Conservation (phyloP, 2,113 vertebrate genomes). For the Plecotus auritus region DNA sequence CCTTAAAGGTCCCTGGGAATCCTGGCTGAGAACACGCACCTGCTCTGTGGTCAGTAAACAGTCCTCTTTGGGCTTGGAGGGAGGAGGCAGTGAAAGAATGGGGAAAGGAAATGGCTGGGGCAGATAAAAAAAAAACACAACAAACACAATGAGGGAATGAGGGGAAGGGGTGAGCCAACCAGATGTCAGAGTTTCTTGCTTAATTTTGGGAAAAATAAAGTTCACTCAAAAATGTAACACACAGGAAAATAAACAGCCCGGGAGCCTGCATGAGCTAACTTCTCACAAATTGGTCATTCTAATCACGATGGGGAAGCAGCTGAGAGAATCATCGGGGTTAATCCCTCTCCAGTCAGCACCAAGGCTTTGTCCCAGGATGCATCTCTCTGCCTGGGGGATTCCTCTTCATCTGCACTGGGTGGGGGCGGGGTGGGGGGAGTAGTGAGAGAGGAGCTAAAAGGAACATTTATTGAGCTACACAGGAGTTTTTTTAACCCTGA, state of each 20-base stretch:
- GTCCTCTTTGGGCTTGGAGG: not conserved
- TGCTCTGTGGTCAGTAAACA: not conserved
- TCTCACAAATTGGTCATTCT: not conserved
- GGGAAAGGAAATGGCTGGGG: not conserved
- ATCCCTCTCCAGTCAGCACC: not conserved
- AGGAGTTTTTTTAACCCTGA: not conserved
- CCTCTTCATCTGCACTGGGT: not conserved
- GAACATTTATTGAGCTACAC: not conserved
- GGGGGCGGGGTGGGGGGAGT: not conserved
- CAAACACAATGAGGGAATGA: too few relatives aligned
- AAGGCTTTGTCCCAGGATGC: not conserved
- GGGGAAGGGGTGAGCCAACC: not conserved
- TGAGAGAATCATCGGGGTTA: not conserved
- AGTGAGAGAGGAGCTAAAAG: not conserved
- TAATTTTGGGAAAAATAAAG: conserved; percentile 7
- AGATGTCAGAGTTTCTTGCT: not conserved
- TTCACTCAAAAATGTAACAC: not conserved
- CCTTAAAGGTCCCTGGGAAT: not conserved
- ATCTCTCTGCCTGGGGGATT: not conserved
- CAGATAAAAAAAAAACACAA: not conserved
- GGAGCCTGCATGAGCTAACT: not conserved
- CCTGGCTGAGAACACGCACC: not conserved
- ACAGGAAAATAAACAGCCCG: not conserved
- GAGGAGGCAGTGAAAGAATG: not conserved
- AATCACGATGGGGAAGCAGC: not conserved